phyloP scores from a whole-genome alignment of 2,888 invertebrate genomes.

The Perdita meconis region DNA sequence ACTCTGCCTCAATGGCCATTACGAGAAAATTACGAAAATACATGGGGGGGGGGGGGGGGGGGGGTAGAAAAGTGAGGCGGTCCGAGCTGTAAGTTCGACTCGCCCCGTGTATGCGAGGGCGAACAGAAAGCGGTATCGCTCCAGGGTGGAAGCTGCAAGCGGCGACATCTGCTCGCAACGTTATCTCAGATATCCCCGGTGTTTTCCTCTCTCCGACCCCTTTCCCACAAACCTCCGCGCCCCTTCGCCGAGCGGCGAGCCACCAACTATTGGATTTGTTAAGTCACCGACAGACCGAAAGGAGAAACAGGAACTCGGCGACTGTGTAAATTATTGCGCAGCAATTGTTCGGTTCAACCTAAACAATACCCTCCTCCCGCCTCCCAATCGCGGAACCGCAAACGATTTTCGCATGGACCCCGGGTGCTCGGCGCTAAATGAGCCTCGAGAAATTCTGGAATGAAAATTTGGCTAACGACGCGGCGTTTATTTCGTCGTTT shows the following conservation, averaged over 20 bases:
- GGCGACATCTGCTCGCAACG: slow-evolving; percentile 81
- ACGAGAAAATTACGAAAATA: slow-evolving; percentile 26
- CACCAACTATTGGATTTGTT: slow-evolving; percentile 67
- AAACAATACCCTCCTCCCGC: neutral
- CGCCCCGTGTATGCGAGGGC: slow-evolving; percentile 7
- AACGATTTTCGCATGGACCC: slow-evolving; percentile 10
- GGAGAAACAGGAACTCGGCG: slow-evolving; percentile 23
- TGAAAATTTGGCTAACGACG: neutral
- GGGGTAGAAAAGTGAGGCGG: neutral
- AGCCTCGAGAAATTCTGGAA: neutral
- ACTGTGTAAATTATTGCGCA: slow-evolving; percentile 16
- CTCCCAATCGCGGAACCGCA: slow-evolving; percentile 5
- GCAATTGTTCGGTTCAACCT: slow-evolving; percentile 18
- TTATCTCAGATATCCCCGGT: slow-evolving; percentile 73
- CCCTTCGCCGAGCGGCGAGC: slow-evolving; percentile 43
- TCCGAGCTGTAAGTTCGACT: neutral
- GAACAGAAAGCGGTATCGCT: slow-evolving; percentile 70
- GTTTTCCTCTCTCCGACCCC: slow-evolving; percentile 25
- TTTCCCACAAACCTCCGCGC: too few relatives aligned
- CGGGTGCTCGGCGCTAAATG: neutral
- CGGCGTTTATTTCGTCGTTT: neutral
- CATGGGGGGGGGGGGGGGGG: neutral
- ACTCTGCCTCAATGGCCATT: slow-evolving; percentile 7
- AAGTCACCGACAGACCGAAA: slow-evolving; percentile 47
- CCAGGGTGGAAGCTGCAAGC: slow-evolving; percentile 64